Evolutionary conservation across 2,888 invertebrate species (phyloP).

Genomic region (Tineola bisselliella): DNA sequence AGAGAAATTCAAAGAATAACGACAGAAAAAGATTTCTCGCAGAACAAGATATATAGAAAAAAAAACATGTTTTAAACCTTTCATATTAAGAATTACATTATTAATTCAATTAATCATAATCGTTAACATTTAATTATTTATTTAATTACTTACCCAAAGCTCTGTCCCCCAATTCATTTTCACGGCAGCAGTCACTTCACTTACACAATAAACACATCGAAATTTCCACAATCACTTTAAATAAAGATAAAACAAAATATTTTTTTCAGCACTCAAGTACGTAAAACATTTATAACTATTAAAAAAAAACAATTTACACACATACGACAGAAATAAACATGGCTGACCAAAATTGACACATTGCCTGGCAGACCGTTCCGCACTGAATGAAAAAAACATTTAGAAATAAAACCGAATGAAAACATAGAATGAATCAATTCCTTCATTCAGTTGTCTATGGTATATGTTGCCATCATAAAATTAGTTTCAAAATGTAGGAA

Average conservation of each 20-base stretch:
- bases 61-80: too few species aligned
- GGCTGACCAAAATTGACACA: slow-evolving; percentile 45
- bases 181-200: slow-evolving; percentile 49
- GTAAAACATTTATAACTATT: slow-evolving; percentile 24
- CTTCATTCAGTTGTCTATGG: not conserved
- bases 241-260: slow-evolving; percentile 26
- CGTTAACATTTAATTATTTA: too few species aligned
- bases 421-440: not conserved
- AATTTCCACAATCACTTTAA: slow-evolving; percentile 44
- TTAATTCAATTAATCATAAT: too few species aligned
- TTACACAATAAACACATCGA: slow-evolving; percentile 60
- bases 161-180: slow-evolving; percentile 76
- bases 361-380: not conserved
- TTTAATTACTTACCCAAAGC: slow-evolving; percentile 69
- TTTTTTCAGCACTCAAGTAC: not conserved
- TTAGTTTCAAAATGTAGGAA: not conserved
- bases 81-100: too few species aligned
- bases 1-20: not conserved
- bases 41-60: too few species aligned
- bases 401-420: not conserved
- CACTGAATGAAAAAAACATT: slow-evolving; percentile 6
- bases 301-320: slow-evolving; percentile 57
- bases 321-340: slow-evolving; percentile 58
- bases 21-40: too few species aligned
- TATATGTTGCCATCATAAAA: not conserved